Evolutionary conservation across 2,888 invertebrate genomes (phyloP).

Genomic region (Parnassius mnemosyne): DNA sequence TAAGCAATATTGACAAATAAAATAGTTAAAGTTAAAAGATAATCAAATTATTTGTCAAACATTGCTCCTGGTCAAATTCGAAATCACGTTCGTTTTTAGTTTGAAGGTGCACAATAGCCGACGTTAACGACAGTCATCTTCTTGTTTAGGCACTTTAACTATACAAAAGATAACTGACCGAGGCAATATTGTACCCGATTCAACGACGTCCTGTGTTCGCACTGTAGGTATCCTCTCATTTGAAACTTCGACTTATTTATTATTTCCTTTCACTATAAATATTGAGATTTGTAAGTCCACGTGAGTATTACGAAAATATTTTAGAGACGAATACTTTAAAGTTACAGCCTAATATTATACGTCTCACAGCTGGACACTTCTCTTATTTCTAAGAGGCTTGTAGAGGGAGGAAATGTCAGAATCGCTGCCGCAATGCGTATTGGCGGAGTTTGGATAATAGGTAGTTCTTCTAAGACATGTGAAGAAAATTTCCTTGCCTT

Average conservation of each 20-base stretch:
- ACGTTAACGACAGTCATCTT: conserved; percentile 57
- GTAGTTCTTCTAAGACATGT: no score
- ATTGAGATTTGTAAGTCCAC: conserved; percentile 17
- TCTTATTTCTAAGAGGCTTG: no score
- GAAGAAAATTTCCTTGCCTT: no score
- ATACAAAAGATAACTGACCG: conserved; percentile 57
- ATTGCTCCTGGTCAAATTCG: conserved; percentile 3
- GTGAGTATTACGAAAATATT: neutral
- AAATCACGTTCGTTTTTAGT: conserved; percentile 23
- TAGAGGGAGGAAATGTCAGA: no score
- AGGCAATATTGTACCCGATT: conserved; percentile 53
- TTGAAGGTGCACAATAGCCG: conserved; percentile 46
- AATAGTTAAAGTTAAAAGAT: no score
- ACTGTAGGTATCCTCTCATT: conserved; percentile 41
- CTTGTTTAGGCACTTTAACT: conserved; percentile 62
- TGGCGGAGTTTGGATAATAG: no score
- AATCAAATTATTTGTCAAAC: no score
- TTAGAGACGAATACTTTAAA: no score
- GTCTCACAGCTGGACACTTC: no score
- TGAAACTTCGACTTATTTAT: conserved; percentile 49
- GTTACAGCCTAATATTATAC: no score
- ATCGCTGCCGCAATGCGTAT: no score
- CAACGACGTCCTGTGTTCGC: conserved; percentile 63
- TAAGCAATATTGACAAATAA: no score
- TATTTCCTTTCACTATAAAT: conserved; percentile 41